Percentiles rank a stretch among this genome's conserved stretches.
Evolutionary conservation across 2,113 vertebrate genomes (phyloP).

Genomic region (Alosa alosa): DNA sequence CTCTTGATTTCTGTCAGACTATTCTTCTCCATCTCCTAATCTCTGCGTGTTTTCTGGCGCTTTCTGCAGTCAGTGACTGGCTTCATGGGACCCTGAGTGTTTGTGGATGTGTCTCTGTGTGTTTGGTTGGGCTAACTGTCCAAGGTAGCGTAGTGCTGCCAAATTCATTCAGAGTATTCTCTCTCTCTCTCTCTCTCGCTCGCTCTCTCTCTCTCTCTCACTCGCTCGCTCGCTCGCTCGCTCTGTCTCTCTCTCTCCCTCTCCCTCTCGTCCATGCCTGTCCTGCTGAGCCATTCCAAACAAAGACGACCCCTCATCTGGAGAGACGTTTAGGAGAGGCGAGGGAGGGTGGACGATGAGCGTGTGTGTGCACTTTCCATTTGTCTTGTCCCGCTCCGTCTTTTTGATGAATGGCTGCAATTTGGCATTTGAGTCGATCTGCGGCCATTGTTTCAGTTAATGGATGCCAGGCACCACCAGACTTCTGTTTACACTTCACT

Average conservation of each 20-base stretch:
- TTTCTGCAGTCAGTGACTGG: background rate
- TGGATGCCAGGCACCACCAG: background rate
- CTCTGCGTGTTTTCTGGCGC: background rate
- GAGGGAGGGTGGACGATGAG: too few relatives aligned
- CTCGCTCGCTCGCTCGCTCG: too few relatives aligned
- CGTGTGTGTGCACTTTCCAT: background rate
- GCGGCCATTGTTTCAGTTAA: background rate
- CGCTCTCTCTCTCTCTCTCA: too few relatives aligned
- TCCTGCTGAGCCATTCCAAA: background rate
- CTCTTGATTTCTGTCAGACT: background rate
- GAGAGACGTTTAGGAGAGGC: background rate
- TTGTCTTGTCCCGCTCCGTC: background rate
- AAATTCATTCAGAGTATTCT: background rate
- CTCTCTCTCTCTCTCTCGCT: too few relatives aligned
- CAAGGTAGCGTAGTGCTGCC: background rate
- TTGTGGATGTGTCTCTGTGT: background rate
- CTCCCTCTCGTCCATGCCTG: too few relatives aligned
- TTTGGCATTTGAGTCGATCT: background rate
- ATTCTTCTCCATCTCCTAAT: background rate
- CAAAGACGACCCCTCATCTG: background rate
- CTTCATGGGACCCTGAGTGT: background rate
- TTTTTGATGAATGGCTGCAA: constrained; percentile 1
- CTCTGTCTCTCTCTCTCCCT: too few relatives aligned
- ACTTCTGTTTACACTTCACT: background rate
- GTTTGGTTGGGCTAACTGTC: background rate